Base-by-base conservation (phyloP, 2,113 vertebrate genomes). In the Actenoides hombroni region DNA sequence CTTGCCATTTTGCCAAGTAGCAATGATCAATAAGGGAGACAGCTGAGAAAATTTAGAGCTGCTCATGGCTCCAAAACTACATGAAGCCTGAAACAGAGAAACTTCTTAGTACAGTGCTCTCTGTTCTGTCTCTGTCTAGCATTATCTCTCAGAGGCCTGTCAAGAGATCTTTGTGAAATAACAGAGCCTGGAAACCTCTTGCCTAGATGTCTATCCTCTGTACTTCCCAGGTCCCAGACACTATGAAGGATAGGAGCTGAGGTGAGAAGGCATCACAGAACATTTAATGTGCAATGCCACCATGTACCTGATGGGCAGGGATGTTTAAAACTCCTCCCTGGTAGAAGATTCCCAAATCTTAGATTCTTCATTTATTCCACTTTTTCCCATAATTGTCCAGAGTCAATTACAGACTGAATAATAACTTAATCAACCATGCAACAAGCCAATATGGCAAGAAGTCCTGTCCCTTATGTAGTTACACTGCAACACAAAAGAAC, bases 151-250 rank as follows among this genome's bases (percentile, higher is more conserved):
- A 84, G 74, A 13, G 77, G 39, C 13, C 13, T 70, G 40, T 23
- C 7, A 90, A 74, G 59, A 70, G 11, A 31, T 37, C 31, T 73
- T 54, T 51, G 25, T 67, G 17, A 20, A 88, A 46, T 53, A 73
- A 73, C 33, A 83, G 13, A 85, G 9, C 3, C 37, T 74, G 17
- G 31, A 17, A 81, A 39, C 42, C 54, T 81, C 29, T 57, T 59
- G 49, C 19, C 1, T 3, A 53, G 2, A 17, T 13, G 1, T 23
- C 29, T 10, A 35, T n/a, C 5, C 20, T 4, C 5, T 44, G 12
- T 20, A n/a, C 18, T 70, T 87, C 28, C 26, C 33, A 73, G 42
- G 26, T 37, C 31, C 7, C 5, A 25, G 21, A 25, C 9, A 10
- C 9, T 23, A 14, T 16, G 37, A 59, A 56, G 8, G 9, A 8